phyloP scores from a whole-genome alignment of 2,888 invertebrate genomes.

The Polydrusus tereticollis region DNA sequence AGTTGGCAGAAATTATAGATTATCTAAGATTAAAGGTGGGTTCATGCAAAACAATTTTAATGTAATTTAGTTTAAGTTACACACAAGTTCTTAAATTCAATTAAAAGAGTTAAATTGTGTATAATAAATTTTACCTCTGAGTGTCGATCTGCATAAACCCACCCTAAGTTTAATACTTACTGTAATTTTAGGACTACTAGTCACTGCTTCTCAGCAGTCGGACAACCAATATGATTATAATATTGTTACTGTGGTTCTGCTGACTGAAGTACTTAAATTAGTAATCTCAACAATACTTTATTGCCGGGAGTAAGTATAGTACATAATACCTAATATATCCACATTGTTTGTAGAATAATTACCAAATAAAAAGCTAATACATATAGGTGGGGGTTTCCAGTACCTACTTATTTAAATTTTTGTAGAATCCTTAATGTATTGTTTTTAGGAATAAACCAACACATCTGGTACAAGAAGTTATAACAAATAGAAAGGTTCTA shows the following conservation, averaged over 20 bases:
- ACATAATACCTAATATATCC: not conserved
- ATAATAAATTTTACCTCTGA: too few relatives aligned
- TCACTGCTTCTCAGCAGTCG: constrained; percentile 88
- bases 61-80: too few relatives aligned
- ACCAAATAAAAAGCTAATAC: too few relatives aligned
- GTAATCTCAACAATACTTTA: constrained; percentile 80
- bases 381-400: too few relatives aligned
- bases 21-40: too few relatives aligned
- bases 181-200: constrained; percentile 84
- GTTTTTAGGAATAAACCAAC: constrained; percentile 71
- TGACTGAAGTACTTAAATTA: constrained; percentile 90
- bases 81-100: too few relatives aligned
- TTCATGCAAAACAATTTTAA: too few relatives aligned
- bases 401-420: not conserved
- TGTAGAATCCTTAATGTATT: not conserved
- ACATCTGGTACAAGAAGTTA: constrained; percentile 71
- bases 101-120: too few relatives aligned
- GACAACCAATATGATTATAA: constrained; percentile 89
- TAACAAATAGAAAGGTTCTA: constrained; percentile 76
- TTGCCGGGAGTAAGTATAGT: constrained; percentile 73
- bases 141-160: too few relatives aligned
- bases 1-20: too few relatives aligned
- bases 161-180: too few relatives aligned
- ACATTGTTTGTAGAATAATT: too few relatives aligned
- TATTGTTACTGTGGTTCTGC: constrained; percentile 87